Evolutionary conservation across 1,140 invertebrate species (phyloP).

Genomic region (Macrosteles quadrilineatus): DNA sequence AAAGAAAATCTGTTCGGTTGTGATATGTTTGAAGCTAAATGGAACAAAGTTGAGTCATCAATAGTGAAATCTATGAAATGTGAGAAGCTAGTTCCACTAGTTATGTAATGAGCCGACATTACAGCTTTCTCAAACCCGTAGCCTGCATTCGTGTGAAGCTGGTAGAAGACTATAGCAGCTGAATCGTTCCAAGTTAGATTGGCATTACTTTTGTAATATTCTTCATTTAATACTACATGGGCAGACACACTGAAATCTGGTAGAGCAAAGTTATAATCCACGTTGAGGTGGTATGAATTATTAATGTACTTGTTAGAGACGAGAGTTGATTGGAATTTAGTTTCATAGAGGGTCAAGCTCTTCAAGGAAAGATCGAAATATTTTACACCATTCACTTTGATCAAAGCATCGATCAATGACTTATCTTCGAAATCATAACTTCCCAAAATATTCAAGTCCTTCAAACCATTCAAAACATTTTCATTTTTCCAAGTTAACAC

Average conservation of each 20-base stretch:
- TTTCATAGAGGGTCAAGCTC: background rate
- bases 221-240: background rate
- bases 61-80: background rate
- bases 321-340: background rate
- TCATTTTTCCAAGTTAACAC: background rate
- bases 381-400: background rate
- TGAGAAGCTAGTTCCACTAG: background rate
- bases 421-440: background rate
- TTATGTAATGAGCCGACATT: background rate
- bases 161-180: background rate
- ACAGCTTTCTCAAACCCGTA: conserved; percentile 6
- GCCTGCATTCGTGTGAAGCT: background rate
- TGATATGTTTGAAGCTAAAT: background rate
- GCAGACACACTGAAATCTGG: background rate
- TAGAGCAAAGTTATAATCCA: background rate
- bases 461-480: background rate
- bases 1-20: background rate
- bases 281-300: background rate
- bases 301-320: background rate
- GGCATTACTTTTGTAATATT: background rate
- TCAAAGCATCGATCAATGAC: background rate
- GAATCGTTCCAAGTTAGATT: background rate
- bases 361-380: background rate
- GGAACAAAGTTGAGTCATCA: conserved; percentile 7
- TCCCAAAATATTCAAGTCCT: background rate